Evolutionary conservation across 1,140 invertebrate genomes (phyloP).

Genomic region (Drosophila melanica): DNA sequence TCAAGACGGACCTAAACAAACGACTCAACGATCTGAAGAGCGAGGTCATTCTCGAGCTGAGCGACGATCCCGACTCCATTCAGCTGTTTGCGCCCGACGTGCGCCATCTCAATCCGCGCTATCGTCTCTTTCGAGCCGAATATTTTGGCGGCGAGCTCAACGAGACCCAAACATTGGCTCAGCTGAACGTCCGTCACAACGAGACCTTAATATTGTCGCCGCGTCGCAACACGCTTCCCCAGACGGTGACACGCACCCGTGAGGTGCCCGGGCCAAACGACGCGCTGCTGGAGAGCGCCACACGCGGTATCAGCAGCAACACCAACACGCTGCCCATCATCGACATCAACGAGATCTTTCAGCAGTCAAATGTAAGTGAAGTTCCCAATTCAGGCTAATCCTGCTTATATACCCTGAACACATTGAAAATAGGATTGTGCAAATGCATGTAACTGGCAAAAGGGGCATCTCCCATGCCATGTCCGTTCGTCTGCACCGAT

Average conservation of each 20-base stretch:
- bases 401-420: neutral
- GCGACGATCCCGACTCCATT: slow-evolving; percentile 75
- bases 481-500: too few relatives aligned
- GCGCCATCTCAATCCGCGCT: slow-evolving; percentile 68
- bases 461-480: too few relatives aligned
- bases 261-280: slow-evolving; percentile 71
- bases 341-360: slow-evolving; percentile 82
- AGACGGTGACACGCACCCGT: slow-evolving; percentile 48
- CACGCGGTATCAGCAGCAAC: slow-evolving; percentile 52
- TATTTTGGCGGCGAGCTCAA: slow-evolving; percentile 70
- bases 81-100: slow-evolving; percentile 76
- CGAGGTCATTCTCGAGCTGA: slow-evolving; percentile 75
- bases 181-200: slow-evolving; percentile 67
- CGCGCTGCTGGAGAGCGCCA: slow-evolving; percentile 69
- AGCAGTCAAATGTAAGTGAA: slow-evolving; percentile 78
- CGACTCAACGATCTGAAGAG: slow-evolving; percentile 75
- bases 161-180: slow-evolving; percentile 63
- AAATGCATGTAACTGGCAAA: too few relatives aligned
- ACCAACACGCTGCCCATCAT: slow-evolving; percentile 60
- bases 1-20: slow-evolving; percentile 70
- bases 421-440: neutral
- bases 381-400: too few relatives aligned
- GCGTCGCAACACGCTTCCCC: slow-evolving; percentile 57
- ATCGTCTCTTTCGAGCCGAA: slow-evolving; percentile 76
- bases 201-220: slow-evolving; percentile 70